Conservation (phyloP, 2,113 vertebrate genomes). For the Cathartes aura region DNA sequence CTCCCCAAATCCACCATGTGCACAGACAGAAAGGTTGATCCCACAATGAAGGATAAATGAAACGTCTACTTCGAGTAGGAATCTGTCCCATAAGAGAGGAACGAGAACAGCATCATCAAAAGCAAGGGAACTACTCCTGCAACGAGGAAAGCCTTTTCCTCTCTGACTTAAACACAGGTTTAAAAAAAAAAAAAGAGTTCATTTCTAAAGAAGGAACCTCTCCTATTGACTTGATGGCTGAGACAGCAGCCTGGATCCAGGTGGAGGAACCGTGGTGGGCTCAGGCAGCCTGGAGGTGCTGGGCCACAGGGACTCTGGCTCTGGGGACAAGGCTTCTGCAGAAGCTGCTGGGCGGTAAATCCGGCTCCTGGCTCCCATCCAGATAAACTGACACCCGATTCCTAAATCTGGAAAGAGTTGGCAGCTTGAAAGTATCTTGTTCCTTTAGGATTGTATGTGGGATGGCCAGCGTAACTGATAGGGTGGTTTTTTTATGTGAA, state of each 20-base stretch:
- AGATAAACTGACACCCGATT: background rate
- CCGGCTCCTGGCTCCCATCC: background rate
- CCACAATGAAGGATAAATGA: background rate
- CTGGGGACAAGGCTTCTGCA: background rate
- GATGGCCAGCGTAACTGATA: background rate
- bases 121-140: background rate
- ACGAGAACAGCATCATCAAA: background rate
- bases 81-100: background rate
- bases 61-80: background rate
- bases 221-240: background rate
- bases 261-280: accelerated
- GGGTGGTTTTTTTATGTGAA: background rate
- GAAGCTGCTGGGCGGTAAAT: background rate
- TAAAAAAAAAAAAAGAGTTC: background rate
- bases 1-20: background rate
- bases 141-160: background rate
- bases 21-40: background rate
- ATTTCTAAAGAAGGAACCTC: background rate
- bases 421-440: background rate
- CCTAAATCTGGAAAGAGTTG: background rate
- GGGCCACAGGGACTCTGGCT: background rate
- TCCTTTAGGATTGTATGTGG: background rate
- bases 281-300: background rate
- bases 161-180: background rate
- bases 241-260: background rate